These are phyloP conservation scores for Zenarchopterus dispar DNA, from an alignment of 2,797 vertebrate species.

Conservation along the genomic window DNA sequence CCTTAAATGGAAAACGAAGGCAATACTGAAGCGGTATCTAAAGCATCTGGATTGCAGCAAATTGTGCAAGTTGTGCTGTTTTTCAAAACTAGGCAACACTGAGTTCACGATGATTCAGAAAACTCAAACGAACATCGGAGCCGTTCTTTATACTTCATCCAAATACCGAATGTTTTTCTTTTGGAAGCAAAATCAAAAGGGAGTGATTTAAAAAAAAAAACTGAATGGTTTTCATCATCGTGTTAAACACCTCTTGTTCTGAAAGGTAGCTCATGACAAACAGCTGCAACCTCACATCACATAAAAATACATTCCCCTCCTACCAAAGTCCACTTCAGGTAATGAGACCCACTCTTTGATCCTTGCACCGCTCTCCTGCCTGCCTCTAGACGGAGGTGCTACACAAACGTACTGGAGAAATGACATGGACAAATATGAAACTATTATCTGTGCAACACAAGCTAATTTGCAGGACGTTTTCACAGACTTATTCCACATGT, in stretches of 20 bases:
- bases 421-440: slow-evolving; percentile 54
- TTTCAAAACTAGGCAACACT: slow-evolving; percentile 24
- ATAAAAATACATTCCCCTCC: slow-evolving; percentile 42
- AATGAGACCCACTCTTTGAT: slow-evolving; percentile 56
- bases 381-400: slow-evolving; percentile 55
- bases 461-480: slow-evolving; percentile 39
- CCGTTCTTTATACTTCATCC: slow-evolving; percentile 3
- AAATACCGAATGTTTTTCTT: slow-evolving; percentile 23
- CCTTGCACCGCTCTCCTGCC: slow-evolving; percentile 60
- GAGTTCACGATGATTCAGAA: slow-evolving; percentile 22
- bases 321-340: slow-evolving; percentile 47
- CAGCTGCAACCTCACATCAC: slow-evolving; percentile 29
- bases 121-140: slow-evolving; percentile 16
- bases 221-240: slow-evolving; percentile 19
- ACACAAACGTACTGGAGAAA: slow-evolving; percentile 59
- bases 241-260: slow-evolving; percentile 43
- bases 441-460: slow-evolving; percentile 54
- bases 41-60: slow-evolving; percentile 37
- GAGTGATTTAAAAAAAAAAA: too few species aligned
- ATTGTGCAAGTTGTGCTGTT: slow-evolving; percentile 19
- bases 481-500: slow-evolving; percentile 35
- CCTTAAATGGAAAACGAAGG: slow-evolving; percentile 42
- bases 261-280: slow-evolving; percentile 60
- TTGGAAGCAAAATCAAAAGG: slow-evolving; percentile 1
- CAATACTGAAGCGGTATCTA: slow-evolving; percentile 57